phyloP scores from a whole-genome alignment of 1,140 invertebrate species.

The Papilio machaon region DNA sequence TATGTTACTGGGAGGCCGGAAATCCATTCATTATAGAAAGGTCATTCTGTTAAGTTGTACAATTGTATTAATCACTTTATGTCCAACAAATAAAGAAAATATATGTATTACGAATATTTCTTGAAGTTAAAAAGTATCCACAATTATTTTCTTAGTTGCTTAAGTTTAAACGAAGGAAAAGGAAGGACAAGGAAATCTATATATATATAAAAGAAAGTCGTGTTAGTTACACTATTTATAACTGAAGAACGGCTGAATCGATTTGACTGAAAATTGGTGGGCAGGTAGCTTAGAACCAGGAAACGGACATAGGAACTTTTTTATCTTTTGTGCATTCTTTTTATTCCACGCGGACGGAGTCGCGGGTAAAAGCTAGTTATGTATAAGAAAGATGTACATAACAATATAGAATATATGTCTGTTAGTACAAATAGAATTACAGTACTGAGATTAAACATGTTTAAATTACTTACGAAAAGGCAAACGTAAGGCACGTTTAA shows the following conservation, averaged over 20 bases:
- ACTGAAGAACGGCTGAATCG: too few species aligned
- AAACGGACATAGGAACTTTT: too few species aligned
- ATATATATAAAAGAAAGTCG: too few species aligned
- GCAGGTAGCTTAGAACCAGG: too few species aligned
- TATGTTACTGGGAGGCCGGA: slow-evolving; percentile 8
- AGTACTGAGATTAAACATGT: background rate
- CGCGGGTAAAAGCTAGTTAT: too few species aligned
- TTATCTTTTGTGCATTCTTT: too few species aligned
- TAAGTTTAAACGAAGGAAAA: too few species aligned
- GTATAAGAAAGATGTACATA: background rate
- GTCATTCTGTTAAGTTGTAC: background rate
- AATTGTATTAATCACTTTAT: background rate
- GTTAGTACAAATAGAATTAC: background rate
- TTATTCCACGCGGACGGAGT: too few species aligned
- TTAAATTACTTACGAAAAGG: background rate
- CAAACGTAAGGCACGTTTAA: slow-evolving; percentile 10
- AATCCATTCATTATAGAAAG: slow-evolving; percentile 24
- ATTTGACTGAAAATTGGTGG: too few species aligned
- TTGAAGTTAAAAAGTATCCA: background rate
- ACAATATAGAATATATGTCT: background rate
- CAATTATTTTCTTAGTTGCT: background rate
- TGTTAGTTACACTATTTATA: too few species aligned
- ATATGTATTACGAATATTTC: background rate
- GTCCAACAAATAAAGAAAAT: too few species aligned
- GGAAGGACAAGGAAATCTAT: too few species aligned